Conservation (phyloP, 2,113 vertebrate genomes). For the Paracyprichromis sp. region DNA sequence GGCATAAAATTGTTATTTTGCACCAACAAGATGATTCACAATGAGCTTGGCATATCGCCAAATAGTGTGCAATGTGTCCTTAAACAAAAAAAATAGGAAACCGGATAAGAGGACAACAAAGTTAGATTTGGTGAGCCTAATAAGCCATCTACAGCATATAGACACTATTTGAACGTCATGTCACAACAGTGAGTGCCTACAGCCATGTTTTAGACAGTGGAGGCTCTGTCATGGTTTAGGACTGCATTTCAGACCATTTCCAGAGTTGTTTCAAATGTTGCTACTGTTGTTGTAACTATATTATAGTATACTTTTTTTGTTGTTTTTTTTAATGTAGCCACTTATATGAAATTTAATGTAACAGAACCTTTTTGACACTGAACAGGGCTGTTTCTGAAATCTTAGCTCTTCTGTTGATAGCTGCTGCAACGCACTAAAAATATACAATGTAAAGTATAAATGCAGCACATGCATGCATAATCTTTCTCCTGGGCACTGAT, state of each 20-base stretch:
- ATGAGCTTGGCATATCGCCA: background rate
- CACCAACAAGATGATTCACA: background rate
- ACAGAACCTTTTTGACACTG: background rate
- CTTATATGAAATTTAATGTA: background rate
- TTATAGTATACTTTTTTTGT: fast-evolving
- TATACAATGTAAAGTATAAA: background rate
- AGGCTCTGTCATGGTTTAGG: background rate
- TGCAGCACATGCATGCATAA: background rate
- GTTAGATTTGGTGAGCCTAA: background rate
- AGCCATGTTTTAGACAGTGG: background rate
- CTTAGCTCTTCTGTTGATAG: background rate
- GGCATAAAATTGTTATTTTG: background rate
- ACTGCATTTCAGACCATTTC: background rate
- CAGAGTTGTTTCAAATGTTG: background rate
- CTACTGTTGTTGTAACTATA: background rate
- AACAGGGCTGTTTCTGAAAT: background rate
- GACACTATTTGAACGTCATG: background rate
- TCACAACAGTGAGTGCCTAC: background rate
- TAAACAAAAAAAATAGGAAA: background rate
- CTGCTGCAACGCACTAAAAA: background rate
- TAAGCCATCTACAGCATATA: background rate
- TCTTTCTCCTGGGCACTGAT: background rate
- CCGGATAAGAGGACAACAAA: background rate
- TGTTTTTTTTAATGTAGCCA: background rate
- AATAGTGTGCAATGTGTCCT: background rate